Conservation (phyloP, 2,888 invertebrate genomes). For the Melieria picta region DNA sequence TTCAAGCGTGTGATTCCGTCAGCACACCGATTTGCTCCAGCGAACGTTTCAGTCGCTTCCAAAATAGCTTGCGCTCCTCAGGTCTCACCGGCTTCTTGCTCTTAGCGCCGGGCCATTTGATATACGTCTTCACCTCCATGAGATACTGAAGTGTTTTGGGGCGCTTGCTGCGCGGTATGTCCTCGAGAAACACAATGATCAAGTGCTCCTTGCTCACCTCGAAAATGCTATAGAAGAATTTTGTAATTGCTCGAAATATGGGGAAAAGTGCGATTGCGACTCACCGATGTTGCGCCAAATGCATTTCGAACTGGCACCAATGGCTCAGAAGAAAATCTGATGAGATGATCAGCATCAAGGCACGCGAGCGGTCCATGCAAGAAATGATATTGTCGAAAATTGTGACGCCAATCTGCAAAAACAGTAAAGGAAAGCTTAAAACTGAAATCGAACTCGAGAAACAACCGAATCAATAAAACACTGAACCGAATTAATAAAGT, state of each 20-base stretch:
- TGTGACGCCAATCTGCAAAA: slow-evolving; percentile 70
- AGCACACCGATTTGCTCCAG: slow-evolving; percentile 52
- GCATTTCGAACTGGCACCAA: slow-evolving; percentile 81
- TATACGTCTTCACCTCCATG: slow-evolving; percentile 76
- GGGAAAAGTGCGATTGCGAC: neutral
- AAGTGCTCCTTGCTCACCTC: slow-evolving; percentile 73
- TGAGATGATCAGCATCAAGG: slow-evolving; percentile 74
- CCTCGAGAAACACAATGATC: slow-evolving; percentile 73
- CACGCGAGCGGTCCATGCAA: slow-evolving; percentile 74
- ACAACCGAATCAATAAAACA: too few relatives aligned
- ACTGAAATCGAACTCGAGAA: too few relatives aligned
- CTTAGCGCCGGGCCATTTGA: slow-evolving; percentile 71
- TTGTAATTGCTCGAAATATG: neutral
- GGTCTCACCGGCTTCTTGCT: slow-evolving; percentile 41
- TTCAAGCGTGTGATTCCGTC: slow-evolving; percentile 8
- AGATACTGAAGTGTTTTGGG: slow-evolving; percentile 74
- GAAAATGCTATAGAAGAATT: slow-evolving; percentile 66
- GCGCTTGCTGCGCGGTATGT: slow-evolving; percentile 71
- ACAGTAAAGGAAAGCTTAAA: neutral
- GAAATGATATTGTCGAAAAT: slow-evolving; percentile 78
- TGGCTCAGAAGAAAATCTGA: slow-evolving; percentile 73
- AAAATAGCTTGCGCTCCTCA: slow-evolving; percentile 63
- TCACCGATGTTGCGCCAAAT: slow-evolving; percentile 74
- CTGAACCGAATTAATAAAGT: too few relatives aligned
- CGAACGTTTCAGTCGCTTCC: slow-evolving; percentile 61